phyloP scores from a whole-genome alignment of 2,797 vertebrate genomes.

The Benthosema pterotum region DNA sequence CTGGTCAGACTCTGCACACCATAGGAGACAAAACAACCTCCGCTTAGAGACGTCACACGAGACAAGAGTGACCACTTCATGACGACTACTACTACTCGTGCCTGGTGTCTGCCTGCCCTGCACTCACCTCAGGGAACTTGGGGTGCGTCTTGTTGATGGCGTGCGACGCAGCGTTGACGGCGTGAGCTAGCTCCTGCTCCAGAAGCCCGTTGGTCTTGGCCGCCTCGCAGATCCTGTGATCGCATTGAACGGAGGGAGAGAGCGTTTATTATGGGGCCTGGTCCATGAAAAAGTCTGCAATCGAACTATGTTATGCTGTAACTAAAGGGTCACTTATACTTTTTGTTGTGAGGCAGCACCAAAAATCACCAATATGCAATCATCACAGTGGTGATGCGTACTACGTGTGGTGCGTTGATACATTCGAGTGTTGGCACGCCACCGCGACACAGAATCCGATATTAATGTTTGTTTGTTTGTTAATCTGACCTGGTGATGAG shows the following conservation, averaged over 20 bases:
- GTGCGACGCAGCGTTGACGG: slow-evolving; percentile 96
- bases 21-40: slow-evolving; percentile 26
- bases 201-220: slow-evolving; percentile 92
- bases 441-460: too few relatives aligned
- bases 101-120: slow-evolving; percentile 3
- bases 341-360: too few relatives aligned
- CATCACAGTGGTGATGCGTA: too few relatives aligned
- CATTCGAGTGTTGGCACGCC: too few relatives aligned
- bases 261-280: neutral
- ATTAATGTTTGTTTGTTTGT: neutral
- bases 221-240: slow-evolving; percentile 92
- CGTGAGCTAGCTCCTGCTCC: slow-evolving; percentile 97
- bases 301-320: too few relatives aligned
- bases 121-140: slow-evolving; percentile 94
- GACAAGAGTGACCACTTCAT: neutral
- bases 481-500: slow-evolving; percentile 96
- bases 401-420: too few relatives aligned
- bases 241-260: slow-evolving; percentile 28
- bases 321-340: too few relatives aligned
- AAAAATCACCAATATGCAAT: too few relatives aligned
- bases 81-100: too few relatives aligned
- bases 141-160: slow-evolving; percentile 97
- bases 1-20: slow-evolving; percentile 91
- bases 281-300: too few relatives aligned
- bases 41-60: neutral